Percentiles rank a stretch among this genome's conserved stretches.
Evolutionary conservation across 2,888 invertebrate species (phyloP).

Genomic region (Julus scanicus): DNA sequence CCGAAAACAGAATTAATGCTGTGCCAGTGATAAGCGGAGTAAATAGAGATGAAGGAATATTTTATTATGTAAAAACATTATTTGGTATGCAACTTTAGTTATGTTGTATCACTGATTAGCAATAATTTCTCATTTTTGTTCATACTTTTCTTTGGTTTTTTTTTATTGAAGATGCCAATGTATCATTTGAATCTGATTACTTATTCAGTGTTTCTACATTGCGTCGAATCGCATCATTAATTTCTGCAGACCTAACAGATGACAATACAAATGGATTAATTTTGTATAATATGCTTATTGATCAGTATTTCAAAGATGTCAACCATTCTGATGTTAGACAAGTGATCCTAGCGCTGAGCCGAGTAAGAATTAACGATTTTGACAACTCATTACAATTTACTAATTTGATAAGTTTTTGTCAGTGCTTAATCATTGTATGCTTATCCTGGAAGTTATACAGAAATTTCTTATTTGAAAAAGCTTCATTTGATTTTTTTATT

Average conservation of each 20-base stretch:
- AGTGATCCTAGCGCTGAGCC: not conserved
- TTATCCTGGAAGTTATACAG: too few relatives aligned
- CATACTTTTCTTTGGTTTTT: not conserved
- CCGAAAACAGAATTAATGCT: not conserved
- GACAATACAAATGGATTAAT: not conserved
- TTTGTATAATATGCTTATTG: not conserved
- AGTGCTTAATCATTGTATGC: too few relatives aligned
- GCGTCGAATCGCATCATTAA: not conserved
- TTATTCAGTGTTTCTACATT: not conserved
- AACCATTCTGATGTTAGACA: not conserved
- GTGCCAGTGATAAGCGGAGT: slow-evolving; percentile 17
- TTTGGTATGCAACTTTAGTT: not conserved
- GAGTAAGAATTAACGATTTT: not conserved
- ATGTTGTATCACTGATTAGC: not conserved
- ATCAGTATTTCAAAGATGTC: not conserved
- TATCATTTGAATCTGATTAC: not conserved
- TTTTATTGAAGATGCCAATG: not conserved
- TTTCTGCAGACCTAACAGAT: too few relatives aligned
- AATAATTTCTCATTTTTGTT: not conserved
- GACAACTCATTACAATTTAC: too few relatives aligned
- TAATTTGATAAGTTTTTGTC: too few relatives aligned
- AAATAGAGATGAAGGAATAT: slow-evolving; percentile 12
- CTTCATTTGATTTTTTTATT: too few relatives aligned
- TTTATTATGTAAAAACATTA: not conserved
- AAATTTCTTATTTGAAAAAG: too few relatives aligned